Evolutionary conservation across 2,113 vertebrate genomes (phyloP).

Genomic region (Myrmecobius fasciatus): DNA sequence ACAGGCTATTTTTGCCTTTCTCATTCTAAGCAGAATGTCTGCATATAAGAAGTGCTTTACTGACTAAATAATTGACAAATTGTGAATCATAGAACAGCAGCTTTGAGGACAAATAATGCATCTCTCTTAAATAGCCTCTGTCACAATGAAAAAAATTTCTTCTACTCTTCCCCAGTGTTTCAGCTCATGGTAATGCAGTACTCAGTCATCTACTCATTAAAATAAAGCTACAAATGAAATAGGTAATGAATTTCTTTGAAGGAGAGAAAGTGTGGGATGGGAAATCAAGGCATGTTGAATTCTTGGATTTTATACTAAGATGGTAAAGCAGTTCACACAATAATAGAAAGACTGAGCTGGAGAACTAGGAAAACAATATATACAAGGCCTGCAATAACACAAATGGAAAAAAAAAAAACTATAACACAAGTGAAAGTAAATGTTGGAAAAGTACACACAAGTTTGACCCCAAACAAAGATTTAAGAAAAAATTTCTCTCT

Average conservation of each 20-base stretch:
- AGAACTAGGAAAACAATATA: neutral
- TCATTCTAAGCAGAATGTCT: neutral
- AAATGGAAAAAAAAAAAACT: neutral
- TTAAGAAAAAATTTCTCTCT: neutral
- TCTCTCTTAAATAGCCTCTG: neutral
- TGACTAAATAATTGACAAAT: neutral
- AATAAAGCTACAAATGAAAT: neutral
- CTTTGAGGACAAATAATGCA: neutral
- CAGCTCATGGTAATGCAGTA: neutral
- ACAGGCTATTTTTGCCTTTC: neutral
- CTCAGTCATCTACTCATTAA: neutral
- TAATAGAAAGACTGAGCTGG: neutral
- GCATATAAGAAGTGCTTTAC: neutral
- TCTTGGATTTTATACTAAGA: constrained; percentile 16
- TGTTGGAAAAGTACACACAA: neutral
- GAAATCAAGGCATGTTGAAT: neutral
- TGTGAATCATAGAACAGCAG: neutral
- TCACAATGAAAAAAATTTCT: neutral
- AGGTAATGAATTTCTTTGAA: constrained; percentile 18
- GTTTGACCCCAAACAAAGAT: neutral
- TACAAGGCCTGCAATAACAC: neutral
- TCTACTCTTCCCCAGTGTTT: neutral
- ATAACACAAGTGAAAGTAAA: neutral
- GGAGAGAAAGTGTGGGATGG: constrained; percentile 30
- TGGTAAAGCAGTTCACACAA: neutral